Evolutionary conservation across 2,113 vertebrate genomes (phyloP), one percentile per base, ranked within the genome.

Genomic region (Coracopsis vasa): DNA sequence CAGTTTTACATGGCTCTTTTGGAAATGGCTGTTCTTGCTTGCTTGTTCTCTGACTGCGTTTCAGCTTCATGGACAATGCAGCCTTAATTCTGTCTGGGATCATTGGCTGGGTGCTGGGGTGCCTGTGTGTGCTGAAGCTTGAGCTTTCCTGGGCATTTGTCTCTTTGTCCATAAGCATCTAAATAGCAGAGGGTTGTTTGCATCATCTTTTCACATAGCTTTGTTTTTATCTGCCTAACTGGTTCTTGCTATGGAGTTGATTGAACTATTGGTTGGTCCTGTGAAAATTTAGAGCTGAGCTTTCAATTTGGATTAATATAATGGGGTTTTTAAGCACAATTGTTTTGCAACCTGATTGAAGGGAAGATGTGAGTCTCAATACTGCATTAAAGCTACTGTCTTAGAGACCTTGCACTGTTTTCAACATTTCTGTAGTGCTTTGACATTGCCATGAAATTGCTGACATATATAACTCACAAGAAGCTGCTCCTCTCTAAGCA

Each of bases 21-120:
- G 39, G 25, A 85, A 80, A 71, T 23, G 6, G 9, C 39, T 50
- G 21, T 19, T 50, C 39, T 37, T 51, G 18, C 44, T 66, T 62
- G n/a, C n/a, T 48, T 50, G 53, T 13, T 73, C 24, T 80, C 28
- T 88, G 50, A 47, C 6, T 35, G 10, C 21, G 9, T 65, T 65
- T 73, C 53, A 80, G 44, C 39, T 60, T 77, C 39, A 35, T 3
- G 17, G 71, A 8, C 27, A 41, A 9, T 2, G 7, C 4, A 90
- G n/a, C 16, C 13, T 58, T 33, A 53, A 41, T 47, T 78, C 31
- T 35, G n/a, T 44, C 50, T 25, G 18, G 10, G 19, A 20, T 31
- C 0, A 0, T 33, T 21, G 39, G 12, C 50, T 37, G 16, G 35
- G 35, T 1, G 1, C 50, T 58, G 56, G 27, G 15, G 14, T 10